Evolutionary conservation across 2,797 vertebrate genomes (phyloP), one percentile per base, ranked within the genome.

Genomic region (Acipenser transmontanus): DNA sequence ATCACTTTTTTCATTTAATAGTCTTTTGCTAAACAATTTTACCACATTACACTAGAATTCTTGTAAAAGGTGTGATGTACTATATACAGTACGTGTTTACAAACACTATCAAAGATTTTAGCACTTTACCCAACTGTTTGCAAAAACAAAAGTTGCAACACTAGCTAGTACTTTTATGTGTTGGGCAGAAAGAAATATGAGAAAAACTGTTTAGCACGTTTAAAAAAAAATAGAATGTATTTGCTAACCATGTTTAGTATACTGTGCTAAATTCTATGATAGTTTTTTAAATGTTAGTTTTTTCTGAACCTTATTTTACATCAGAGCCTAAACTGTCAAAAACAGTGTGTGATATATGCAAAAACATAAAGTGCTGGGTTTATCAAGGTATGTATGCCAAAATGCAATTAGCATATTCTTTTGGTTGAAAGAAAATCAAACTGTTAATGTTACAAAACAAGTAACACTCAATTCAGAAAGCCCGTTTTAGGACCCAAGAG

Each of bases 11-110:
- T 71, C 13, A 70, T 80, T 52, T 73, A 51, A 81, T 76, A 75
- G 75, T 80, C 84, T 79, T 78, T 81, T 77, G 73, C 69, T 80
- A 61, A 77, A 75, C 73, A 69, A 72, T 70, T 75, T 79, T 54
- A 74, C 71, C 69, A 66, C 69, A 73, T 72, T 71, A 74, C 72
- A 34, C 34, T 34, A 34, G 34, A 34, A 34, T 4, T 34, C 2
- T 34, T 34, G 34, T 34, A 34, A 34, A 34, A 34, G 1, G 34
- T 34, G 34, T 34, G 34, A 34, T 34, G 34, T 34, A 34, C 4
- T 34, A 3, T 34, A 34, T 34, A 34, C 34, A 34, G 34, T 34
- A 34, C 4, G n/a, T 54, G n/a, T 54, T 54, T 54, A 54, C 52
- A 54, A 9, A 9, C 52, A 54, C n/a, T 54, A 54, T 54, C 9